Evolutionary conservation across 2,888 invertebrate species (phyloP), one percentile per base, ranked within the genome.

Genomic region (Adela reaumurella): DNA sequence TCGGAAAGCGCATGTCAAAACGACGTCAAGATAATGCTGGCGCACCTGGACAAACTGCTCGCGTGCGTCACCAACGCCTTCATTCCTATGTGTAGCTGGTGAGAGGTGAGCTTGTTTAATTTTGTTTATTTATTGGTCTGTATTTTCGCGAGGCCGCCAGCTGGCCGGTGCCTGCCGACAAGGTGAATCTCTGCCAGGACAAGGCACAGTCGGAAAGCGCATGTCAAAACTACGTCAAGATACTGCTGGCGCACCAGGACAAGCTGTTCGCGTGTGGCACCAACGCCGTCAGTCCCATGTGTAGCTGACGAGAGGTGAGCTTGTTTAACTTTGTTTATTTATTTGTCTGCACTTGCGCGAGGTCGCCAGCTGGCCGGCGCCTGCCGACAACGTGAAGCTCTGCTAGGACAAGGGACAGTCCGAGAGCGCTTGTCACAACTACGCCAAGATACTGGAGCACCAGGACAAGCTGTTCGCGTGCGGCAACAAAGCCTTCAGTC

Each of bases 21-120:
- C 74, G 94, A 88, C 72, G 83, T 96, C 59, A 90, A 92, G 71
- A 91, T 94, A 17, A 81, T 95, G 51, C 83, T 93, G 51, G 85
- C 87, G 49, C 85, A 88, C 60, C 89, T 89, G 43, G 88, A 89
- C 63, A 84, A 85, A 62, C 74, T 96, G 57, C 91, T 95, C 65
- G 87, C 89, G 14, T 97, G 96, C 74, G 96, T 96, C 35, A 96
- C 96, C 50, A 88, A 93, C 64, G 93, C 95, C 19, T 96, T 91
- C 73, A 88, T 88, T 56, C 96, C 96, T 17, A 81, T 83, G 57
- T 96, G 96, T 72, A 88, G 92, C 47, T 94, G 93, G 93, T 83
- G 95, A 81, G 88, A 90, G 84, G 92, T 91, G 67, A 67, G 35
- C n/a, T 35, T 11, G 6, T 35, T 11, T 42, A 42, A 4, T 6